phyloP scores from a whole-genome alignment of 1,140 invertebrate species.

The Drosophila setifemur region DNA sequence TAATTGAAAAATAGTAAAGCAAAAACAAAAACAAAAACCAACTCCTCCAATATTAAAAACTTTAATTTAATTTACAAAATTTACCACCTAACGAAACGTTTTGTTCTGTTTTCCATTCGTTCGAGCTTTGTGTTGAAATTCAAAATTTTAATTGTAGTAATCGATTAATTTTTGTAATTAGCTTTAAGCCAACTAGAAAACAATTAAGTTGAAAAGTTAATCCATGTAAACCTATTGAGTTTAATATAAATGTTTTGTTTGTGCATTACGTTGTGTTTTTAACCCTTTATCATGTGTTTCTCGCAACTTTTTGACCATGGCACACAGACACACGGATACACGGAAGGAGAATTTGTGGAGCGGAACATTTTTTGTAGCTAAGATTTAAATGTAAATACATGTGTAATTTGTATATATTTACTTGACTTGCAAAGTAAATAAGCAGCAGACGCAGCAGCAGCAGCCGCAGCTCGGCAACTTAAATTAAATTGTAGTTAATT shows the following conservation, averaged over 20 bases:
- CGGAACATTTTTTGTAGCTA: slow-evolving; percentile 66
- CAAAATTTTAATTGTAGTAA: slow-evolving; percentile 47
- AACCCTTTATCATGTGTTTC: slow-evolving; percentile 44
- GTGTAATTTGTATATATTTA: slow-evolving; percentile 80
- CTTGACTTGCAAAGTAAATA: slow-evolving; percentile 78
- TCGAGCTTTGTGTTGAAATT: slow-evolving; percentile 69
- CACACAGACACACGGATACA: slow-evolving; percentile 30
- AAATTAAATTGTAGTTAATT: slow-evolving; percentile 77
- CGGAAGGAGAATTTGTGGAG: slow-evolving; percentile 14
- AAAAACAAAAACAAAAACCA: slow-evolving; percentile 20
- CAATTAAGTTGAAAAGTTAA: slow-evolving; percentile 49
- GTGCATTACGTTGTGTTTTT: slow-evolving; percentile 56
- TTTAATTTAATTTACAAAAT: slow-evolving; percentile 77
- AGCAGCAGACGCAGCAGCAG: too few species aligned
- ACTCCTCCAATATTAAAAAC: slow-evolving; percentile 48
- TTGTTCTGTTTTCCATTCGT: slow-evolving; percentile 33
- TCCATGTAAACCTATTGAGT: slow-evolving; percentile 23
- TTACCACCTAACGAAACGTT: slow-evolving; percentile 22
- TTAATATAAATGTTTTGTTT: slow-evolving; percentile 52
- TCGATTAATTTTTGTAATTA: slow-evolving; percentile 45
- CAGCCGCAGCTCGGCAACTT: too few species aligned
- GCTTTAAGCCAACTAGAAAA: slow-evolving; percentile 28
- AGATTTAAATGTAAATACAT: slow-evolving; percentile 78
- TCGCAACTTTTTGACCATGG: slow-evolving; percentile 67
- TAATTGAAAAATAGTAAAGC: slow-evolving; percentile 54